phyloP scores from a whole-genome alignment of 1,140 invertebrate genomes.

The Globodera ellingtonae region DNA sequence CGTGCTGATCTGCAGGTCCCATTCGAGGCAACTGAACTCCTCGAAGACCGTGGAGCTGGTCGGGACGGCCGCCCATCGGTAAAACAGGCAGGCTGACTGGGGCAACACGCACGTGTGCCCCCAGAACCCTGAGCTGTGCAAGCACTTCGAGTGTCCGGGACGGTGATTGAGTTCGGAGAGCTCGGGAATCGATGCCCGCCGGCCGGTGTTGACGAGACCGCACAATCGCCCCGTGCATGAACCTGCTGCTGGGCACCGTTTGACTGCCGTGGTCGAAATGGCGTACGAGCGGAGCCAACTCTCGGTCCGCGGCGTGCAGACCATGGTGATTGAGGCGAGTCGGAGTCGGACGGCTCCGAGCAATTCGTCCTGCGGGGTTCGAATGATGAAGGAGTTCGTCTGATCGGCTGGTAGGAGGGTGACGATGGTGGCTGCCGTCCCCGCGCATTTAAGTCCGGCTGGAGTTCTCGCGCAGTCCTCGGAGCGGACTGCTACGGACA shows the following conservation, averaged over 20 bases:
- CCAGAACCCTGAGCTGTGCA: not conserved
- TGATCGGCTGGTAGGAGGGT: not conserved
- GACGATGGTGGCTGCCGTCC: no score
- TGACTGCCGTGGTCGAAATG: not conserved
- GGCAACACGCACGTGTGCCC: not conserved
- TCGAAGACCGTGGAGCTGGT: not conserved
- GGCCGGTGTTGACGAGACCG: not conserved
- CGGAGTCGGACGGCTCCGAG: not conserved
- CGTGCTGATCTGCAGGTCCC: not conserved
- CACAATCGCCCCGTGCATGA: not conserved
- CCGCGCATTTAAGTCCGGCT: no score
- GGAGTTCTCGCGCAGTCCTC: no score
- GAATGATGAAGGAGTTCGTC: not conserved
- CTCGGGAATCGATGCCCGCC: not conserved
- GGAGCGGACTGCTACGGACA: no score
- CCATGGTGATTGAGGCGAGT: conserved; percentile 2
- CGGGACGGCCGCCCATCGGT: not conserved
- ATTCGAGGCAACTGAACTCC: not conserved
- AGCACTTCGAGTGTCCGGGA: not conserved
- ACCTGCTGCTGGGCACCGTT: not conserved
- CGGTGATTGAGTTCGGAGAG: no score
- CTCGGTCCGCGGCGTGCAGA: not conserved
- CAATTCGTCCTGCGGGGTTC: no score
- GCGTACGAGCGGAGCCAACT: not conserved
- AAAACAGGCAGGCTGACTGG: not conserved